Evolutionary conservation across 2,797 vertebrate genomes (phyloP), one percentile per base, ranked within the genome.

Genomic region (Champsocephalus gunnari): DNA sequence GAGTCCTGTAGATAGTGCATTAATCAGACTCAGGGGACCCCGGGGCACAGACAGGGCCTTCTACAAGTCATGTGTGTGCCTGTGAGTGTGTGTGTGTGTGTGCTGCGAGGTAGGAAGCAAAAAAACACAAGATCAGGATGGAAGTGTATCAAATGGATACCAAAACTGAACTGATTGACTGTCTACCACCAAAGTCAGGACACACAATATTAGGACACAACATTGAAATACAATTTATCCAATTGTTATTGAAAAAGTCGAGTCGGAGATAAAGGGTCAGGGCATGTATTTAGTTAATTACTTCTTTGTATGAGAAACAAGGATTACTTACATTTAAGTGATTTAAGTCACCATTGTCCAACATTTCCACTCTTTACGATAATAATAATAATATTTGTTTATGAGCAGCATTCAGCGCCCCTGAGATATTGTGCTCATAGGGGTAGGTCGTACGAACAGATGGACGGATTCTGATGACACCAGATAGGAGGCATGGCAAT

Each of bases 21-120:
- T 93, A 92, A 92, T 93, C 85, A 90, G 85, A 85, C 64, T 64
- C 74, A 55, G 8, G 74, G 82, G 82, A 86, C 63, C 74, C 74
- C 48, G 60, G 54, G 75, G 80, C 82, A 81, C 76, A 89, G 82
- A 84, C 85, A 80, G 83, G 80, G 87, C 87, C 82, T 71, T 90
- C 63, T 44, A 72, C 45, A 61, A 81, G 83, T 16, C 48, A 6
- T 60, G 66, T 54, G 57, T 62, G n/a, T 44, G 48, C 34, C 34
- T 54, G 38, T 57, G 13, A 49, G 57, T 54, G 32, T 64, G 68
- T 66, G 65, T 56, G 63, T 54, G 32, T 64, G 68, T 66, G 65
- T 56, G 63, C 50, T 47, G 38, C 3, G 6, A 41, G 21, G 83
- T 62, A 69, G 43, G 62, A 65, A 73, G 61, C 87, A 65, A 41